Conservation (phyloP, 2,113 vertebrate genomes). For the Crotalus horridus region DNA sequence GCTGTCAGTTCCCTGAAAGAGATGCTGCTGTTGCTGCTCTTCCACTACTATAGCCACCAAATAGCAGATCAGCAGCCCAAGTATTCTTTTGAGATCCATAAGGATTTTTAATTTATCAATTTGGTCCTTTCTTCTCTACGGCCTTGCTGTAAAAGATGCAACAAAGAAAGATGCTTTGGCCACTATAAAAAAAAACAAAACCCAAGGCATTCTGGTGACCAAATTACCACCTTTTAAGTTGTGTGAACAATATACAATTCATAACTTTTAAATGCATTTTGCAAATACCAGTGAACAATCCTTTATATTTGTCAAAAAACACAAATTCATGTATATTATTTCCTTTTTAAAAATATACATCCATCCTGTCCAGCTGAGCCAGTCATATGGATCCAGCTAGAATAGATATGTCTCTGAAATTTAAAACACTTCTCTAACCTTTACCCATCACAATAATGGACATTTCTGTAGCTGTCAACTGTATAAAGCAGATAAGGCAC, state of each 20-base stretch:
- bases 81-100: neutral
- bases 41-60: neutral
- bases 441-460: neutral
- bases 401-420: neutral
- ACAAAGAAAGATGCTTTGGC: neutral
- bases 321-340: neutral
- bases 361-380: neutral
- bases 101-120: neutral
- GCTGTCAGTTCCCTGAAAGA: neutral
- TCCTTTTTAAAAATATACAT: neutral
- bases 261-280: neutral
- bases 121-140: neutral
- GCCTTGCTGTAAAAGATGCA: neutral
- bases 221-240: neutral
- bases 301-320: neutral
- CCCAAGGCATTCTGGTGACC: neutral
- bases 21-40: neutral
- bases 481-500: slow-evolving; percentile 6
- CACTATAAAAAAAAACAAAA: neutral
- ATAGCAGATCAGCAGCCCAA: neutral
- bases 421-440: neutral
- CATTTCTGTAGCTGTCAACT: slow-evolving; percentile 5
- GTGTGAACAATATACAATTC: neutral
- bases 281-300: neutral
- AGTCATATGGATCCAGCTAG: neutral